These are phyloP conservation scores for Calosoma granatense DNA, from an alignment of 1,140 invertebrate genomes.

Conservation along the genomic window DNA sequence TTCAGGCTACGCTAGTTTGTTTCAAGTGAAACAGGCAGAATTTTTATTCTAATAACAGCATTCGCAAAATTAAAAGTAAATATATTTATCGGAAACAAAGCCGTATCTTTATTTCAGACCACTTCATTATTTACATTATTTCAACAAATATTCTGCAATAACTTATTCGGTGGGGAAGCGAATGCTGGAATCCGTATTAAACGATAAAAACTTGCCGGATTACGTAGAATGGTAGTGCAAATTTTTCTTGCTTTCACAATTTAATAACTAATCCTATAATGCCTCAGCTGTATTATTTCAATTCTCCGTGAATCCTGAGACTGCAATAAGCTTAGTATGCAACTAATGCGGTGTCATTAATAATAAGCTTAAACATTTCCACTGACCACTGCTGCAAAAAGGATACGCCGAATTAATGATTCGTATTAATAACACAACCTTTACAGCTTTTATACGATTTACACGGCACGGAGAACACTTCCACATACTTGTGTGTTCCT, in stretches of 20 bases:
- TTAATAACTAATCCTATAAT: conserved; percentile 9
- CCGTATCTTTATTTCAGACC: too few relatives aligned
- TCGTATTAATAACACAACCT: neutral
- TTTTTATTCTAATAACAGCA: too few relatives aligned
- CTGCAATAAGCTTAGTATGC: conserved; percentile 7
- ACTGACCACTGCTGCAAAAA: neutral
- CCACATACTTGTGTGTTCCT: neutral
- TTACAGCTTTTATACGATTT: neutral
- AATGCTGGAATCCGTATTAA: too few relatives aligned
- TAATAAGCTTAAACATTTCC: conserved; percentile 5
- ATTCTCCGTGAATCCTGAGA: neutral
- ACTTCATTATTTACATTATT: too few relatives aligned
- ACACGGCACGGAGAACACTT: too few relatives aligned
- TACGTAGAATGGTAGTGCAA: neutral
- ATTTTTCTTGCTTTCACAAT: conserved; percentile 5
- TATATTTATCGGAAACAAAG: too few relatives aligned
- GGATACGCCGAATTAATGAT: neutral
- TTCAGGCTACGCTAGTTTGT: too few relatives aligned
- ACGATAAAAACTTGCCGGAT: too few relatives aligned
- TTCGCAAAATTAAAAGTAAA: too few relatives aligned
- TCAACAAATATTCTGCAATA: too few relatives aligned
- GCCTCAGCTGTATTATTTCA: conserved; percentile 2
- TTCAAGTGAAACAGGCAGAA: too few relatives aligned
- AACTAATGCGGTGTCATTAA: neutral
- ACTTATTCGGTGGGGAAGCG: too few relatives aligned